Percentiles rank a stretch among this genome's conserved stretches.
Evolutionary conservation across 2,888 invertebrate genomes (phyloP).

Genomic region (Tortricodes alternella): DNA sequence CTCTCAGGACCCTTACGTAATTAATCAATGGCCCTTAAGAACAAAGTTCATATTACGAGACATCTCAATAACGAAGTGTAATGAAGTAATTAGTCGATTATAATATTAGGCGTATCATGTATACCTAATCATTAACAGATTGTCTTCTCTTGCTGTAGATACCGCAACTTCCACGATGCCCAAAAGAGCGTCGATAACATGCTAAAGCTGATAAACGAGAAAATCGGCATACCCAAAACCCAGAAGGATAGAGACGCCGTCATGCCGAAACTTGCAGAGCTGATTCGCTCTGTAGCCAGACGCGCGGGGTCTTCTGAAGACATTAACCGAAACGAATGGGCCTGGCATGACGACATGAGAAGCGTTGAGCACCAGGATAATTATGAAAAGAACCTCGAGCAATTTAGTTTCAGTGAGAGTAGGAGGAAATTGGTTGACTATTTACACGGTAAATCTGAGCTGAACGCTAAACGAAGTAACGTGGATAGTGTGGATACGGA

Average conservation of each 20-base stretch:
- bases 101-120: no score
- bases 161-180: no score
- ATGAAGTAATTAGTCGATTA: no score
- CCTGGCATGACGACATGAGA: conserved; percentile 41
- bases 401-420: conserved; percentile 33
- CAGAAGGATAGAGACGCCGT: neutral
- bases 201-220: neutral
- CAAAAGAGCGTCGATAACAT: neutral
- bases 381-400: conserved; percentile 44
- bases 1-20: no score
- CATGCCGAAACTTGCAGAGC: neutral
- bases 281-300: neutral
- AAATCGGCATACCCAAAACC: neutral
- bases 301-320: neutral
- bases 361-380: conserved; percentile 35
- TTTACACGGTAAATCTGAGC: conserved; percentile 14
- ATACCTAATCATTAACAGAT: no score
- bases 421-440: conserved; percentile 31
- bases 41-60: no score
- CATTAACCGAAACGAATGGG: neutral
- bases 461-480: conserved; percentile 21
- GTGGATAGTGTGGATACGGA: conserved; percentile 33
- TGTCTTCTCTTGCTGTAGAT: no score
- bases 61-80: no score
- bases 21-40: no score